Conservation (phyloP, 1,140 invertebrate species). For the Piezodorus guildinii region DNA sequence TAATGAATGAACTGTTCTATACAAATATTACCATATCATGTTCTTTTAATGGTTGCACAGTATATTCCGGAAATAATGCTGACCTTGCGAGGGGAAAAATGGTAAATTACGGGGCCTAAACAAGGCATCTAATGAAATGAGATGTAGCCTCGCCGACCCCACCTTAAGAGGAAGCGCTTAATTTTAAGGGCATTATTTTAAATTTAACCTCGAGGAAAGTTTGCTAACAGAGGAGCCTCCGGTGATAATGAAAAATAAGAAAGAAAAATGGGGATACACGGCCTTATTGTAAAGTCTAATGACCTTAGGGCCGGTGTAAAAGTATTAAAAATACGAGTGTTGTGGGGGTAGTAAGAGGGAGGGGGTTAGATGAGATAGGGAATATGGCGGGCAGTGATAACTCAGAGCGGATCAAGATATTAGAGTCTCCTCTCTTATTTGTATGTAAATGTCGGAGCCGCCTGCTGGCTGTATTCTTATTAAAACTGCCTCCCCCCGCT, state of each 20-base stretch:
- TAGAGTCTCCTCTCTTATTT: constrained; percentile 14
- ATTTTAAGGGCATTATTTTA: constrained; percentile 26
- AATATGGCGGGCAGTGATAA: constrained; percentile 6
- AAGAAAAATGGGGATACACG: constrained; percentile 24
- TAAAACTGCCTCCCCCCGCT: constrained; percentile 3
- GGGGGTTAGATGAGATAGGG: neutral
- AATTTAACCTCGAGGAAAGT: constrained; percentile 23
- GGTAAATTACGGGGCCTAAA: too few species aligned
- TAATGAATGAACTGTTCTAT: too few species aligned
- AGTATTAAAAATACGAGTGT: constrained; percentile 22
- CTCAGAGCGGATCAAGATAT: constrained; percentile 16
- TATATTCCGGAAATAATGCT: too few species aligned
- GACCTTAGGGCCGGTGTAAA: constrained; percentile 21
- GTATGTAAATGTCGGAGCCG: constrained; percentile 10
- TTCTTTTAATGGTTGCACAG: too few species aligned
- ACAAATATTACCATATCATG: too few species aligned
- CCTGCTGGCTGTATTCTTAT: constrained; percentile 11
- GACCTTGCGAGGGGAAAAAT: too few species aligned
- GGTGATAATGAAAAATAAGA: constrained; percentile 23
- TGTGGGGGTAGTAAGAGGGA: constrained; percentile 2
- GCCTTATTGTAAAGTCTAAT: constrained; percentile 26
- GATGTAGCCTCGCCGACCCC: neutral
- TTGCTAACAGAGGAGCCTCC: neutral
- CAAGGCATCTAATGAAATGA: constrained; percentile 8
- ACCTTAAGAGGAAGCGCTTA: constrained; percentile 17